A percentile compares a stretch with the other conserved stretches of the same genome.
phyloP scores from a whole-genome alignment of 2,888 invertebrate genomes.

The Caenorhabditis parvicauda region DNA sequence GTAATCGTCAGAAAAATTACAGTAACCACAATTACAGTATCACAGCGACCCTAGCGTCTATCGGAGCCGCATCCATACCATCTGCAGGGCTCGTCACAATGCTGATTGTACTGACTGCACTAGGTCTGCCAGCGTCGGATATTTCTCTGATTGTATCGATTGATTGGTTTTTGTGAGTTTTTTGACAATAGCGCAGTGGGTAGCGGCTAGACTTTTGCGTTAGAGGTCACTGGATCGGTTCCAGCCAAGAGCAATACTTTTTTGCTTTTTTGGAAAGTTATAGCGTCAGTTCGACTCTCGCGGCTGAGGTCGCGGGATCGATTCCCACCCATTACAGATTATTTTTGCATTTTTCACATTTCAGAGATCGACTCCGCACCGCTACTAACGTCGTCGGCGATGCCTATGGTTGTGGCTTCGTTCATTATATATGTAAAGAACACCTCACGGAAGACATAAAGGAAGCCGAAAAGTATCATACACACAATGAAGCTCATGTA shows the following conservation, averaged over 20 bases:
- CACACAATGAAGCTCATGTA: constrained; percentile 24
- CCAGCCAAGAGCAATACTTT: too few species aligned
- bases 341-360: neutral
- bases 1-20: neutral
- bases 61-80: constrained; percentile 88
- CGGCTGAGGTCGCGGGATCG: neutral
- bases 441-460: constrained; percentile 27
- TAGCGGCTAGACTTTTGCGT: too few species aligned
- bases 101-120: constrained; percentile 66
- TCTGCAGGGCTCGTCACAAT: constrained; percentile 62
- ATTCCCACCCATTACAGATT: neutral
- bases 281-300: neutral
- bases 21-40: constrained; percentile 70
- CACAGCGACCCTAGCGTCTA: constrained; percentile 92
- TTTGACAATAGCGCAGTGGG: too few species aligned
- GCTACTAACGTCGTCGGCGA: constrained; percentile 89
- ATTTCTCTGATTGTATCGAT: constrained; percentile 66
- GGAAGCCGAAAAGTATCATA: constrained; percentile 20
- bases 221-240: too few species aligned
- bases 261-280: too few species aligned
- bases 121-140: constrained; percentile 65
- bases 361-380: constrained; percentile 72
- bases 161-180: constrained; percentile 66
- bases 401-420: constrained; percentile 86
- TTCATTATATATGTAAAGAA: constrained; percentile 64